Percentiles rank a stretch among this genome's conserved stretches.
phyloP scores from a whole-genome alignment of 92 coral and sea anemone genomes.

The Epizoanthus rinbou region DNA sequence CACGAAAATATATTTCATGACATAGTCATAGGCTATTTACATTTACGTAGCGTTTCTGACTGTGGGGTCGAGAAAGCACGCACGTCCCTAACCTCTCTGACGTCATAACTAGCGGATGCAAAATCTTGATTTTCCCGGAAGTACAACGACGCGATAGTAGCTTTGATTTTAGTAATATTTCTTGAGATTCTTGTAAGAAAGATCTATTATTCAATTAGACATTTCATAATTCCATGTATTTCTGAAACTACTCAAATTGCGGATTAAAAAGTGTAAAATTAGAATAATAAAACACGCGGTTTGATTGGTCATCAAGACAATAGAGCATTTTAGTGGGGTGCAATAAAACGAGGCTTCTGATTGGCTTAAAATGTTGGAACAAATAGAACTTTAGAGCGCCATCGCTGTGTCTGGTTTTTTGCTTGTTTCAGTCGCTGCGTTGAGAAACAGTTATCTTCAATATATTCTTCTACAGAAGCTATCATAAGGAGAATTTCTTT shows the following conservation, averaged over 20 bases:
- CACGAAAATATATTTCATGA: not conserved
- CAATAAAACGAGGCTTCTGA: conserved; percentile 3
- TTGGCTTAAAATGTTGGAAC: conserved; percentile 26
- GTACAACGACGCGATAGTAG: not conserved
- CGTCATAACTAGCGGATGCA: not conserved
- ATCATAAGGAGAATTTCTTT: not conserved
- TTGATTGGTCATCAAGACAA: conserved; percentile 16
- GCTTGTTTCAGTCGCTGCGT: conserved; percentile 29
- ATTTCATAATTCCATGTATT: too few species aligned
- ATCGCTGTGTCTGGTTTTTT: conserved; percentile 8
- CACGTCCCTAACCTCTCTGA: not conserved
- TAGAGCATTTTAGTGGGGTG: not conserved
- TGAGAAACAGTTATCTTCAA: not conserved
- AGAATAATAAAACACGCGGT: not conserved
- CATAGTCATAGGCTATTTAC: not conserved
- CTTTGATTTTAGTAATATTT: not conserved
- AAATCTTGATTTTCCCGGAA: not conserved
- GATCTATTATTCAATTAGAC: not conserved
- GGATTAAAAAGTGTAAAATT: not conserved
- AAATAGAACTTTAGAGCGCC: not conserved
- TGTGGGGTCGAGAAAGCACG: not conserved
- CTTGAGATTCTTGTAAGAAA: not conserved
- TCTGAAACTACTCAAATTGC: not conserved
- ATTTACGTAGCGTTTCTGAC: not conserved
- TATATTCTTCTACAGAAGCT: conserved; percentile 1